Percentiles rank a stretch among this genome's conserved stretches.
phyloP scores from a whole-genome alignment of 2,888 invertebrate species.

The Coenonympha glycerion region DNA sequence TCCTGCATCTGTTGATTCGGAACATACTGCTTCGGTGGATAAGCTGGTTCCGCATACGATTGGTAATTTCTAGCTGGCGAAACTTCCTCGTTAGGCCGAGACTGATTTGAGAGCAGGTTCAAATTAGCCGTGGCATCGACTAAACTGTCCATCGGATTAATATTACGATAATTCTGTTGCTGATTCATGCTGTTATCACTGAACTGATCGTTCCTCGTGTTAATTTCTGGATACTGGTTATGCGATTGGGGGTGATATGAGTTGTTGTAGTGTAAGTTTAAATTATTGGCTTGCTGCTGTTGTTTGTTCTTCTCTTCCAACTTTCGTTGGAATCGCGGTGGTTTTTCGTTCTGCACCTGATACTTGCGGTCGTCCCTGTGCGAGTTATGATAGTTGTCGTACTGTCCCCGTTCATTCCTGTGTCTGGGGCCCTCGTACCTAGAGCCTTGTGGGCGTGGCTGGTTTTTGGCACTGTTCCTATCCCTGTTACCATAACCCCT shows the following conservation, averaged over 20 bases:
- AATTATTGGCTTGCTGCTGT: slow-evolving; percentile 39
- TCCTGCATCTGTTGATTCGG: slow-evolving; percentile 46
- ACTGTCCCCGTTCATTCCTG: slow-evolving; percentile 53
- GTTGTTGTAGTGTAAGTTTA: slow-evolving; percentile 50
- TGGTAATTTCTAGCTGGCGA: slow-evolving; percentile 46
- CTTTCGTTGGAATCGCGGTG: slow-evolving; percentile 78
- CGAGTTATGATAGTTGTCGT: slow-evolving; percentile 49
- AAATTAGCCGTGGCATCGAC: slow-evolving; percentile 56
- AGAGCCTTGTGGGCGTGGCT: slow-evolving; percentile 49
- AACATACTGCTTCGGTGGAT: slow-evolving; percentile 46
- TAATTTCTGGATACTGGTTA: slow-evolving; percentile 50
- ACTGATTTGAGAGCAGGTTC: slow-evolving; percentile 46
- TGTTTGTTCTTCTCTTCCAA: slow-evolving; percentile 67
- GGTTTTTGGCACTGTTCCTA: slow-evolving; percentile 51
- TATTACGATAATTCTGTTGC: slow-evolving; percentile 44
- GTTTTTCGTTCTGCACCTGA: slow-evolving; percentile 70
- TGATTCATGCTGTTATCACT: slow-evolving; percentile 45
- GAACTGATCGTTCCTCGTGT: slow-evolving; percentile 45
- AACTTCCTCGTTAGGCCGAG: slow-evolving; percentile 40
- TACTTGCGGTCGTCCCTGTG: slow-evolving; percentile 62
- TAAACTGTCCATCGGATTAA: slow-evolving; percentile 51
- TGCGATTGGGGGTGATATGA: slow-evolving; percentile 46
- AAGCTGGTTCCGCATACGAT: slow-evolving; percentile 39
- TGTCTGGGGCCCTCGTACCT: slow-evolving; percentile 52
- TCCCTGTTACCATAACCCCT: slow-evolving; percentile 52